phyloP scores from a whole-genome alignment of 2,888 invertebrate genomes.

The Patella pellucida region DNA sequence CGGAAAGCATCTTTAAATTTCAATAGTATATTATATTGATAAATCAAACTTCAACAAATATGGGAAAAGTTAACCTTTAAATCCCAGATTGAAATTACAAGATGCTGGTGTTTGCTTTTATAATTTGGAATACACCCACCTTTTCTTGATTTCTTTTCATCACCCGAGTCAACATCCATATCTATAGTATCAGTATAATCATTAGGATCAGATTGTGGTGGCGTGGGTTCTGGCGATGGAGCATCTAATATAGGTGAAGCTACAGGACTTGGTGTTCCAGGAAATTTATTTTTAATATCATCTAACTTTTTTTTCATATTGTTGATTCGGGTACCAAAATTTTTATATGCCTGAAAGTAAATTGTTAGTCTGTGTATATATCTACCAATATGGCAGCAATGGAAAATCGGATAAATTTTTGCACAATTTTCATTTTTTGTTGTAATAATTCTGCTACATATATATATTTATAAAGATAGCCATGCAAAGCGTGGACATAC shows the following conservation, averaged over 20 bases:
- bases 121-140: neutral
- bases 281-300: conserved; percentile 82
- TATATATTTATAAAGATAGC: no score
- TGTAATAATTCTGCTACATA: no score
- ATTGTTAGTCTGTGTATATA: neutral
- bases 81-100: no score
- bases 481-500: no score
- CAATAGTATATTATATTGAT: no score
- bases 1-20: no score
- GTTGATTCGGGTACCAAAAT: conserved; percentile 90
- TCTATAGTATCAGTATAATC: conserved; percentile 63
- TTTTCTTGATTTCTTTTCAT: conserved; percentile 36
- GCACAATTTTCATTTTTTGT: no score
- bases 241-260: conserved; percentile 77
- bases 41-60: no score
- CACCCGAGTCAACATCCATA: conserved; percentile 63
- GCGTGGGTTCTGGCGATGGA: conserved; percentile 82
- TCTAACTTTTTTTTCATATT: conserved; percentile 87
- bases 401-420: no score
- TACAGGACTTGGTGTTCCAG: conserved; percentile 77
- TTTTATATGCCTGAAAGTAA: conserved; percentile 86
- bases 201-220: conserved; percentile 43
- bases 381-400: neutral
- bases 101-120: no score
- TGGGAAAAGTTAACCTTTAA: no score